Base-by-base conservation (phyloP, 2,113 vertebrate genomes). In the Spea multiplicata region DNA sequence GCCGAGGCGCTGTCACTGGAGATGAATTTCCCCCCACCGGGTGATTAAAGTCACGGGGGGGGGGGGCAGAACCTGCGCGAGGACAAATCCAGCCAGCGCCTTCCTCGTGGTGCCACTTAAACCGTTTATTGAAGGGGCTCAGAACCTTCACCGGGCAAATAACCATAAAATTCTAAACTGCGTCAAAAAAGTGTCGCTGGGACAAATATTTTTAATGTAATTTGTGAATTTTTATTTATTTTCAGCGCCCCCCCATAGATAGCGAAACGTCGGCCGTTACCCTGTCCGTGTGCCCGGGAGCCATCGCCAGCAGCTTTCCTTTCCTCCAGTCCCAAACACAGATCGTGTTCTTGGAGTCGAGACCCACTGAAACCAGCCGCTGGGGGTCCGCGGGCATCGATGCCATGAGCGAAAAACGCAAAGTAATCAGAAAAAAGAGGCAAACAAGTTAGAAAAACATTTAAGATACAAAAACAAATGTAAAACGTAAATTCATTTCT, bases 241-340 rank as follows among this genome's bases (percentile, higher is more conserved):
- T n/a, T n/a, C n/a, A n/a, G n/a, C n/a, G n/a, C n/a, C n/a, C n/a
- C n/a, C n/a, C n/a, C n/a, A n/a, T n/a, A n/a, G n/a, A n/a, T n/a
- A n/a, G n/a, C n/a, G n/a, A n/a, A n/a, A 30, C 30, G 30, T 30
- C 30, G 30, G 30, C 2, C 30, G 30, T 93, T 93, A 99, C 97
- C 91, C 97, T 94, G 86, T 99, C 97, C 66, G 96, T 97, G 80
- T 99, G 97, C 86, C 97, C 97, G 65, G 97, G 96, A 84, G 97
- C 96, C 76, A 94, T 93, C 76, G 97, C 97, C 74, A 99, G 88
- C 85, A 98, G 90, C 84, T 93, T 98, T 62, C 97, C 97, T 90
- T 87, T 96, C 84, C 94, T 96, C 97, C 97, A 99, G 88, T 99
- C 97, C 97, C 97, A 99, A 74, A 99, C 94, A 85, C 96, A 98